Percentiles rank a stretch among this genome's conserved stretches.
These are phyloP conservation scores for Procavia capensis DNA, from an alignment of 2,113 vertebrate genomes.

Conservation along the genomic window DNA sequence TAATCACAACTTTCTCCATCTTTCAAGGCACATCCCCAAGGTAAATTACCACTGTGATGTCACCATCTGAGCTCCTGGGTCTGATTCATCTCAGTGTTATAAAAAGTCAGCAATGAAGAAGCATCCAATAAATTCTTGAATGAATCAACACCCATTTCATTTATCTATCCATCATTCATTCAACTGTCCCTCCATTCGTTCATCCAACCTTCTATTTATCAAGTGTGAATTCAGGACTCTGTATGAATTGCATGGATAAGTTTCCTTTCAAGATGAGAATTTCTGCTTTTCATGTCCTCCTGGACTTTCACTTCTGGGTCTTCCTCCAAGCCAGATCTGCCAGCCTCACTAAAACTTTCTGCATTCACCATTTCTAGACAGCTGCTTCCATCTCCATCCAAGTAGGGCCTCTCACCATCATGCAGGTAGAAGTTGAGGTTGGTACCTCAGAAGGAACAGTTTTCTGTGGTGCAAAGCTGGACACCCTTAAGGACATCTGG, in stretches of 20 bases:
- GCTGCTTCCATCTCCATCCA: not conserved
- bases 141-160: not conserved
- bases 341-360: not conserved
- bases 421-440: constrained; percentile 35
- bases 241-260: not conserved
- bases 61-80: not conserved
- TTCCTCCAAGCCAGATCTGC: not conserved
- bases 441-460: constrained; percentile 26
- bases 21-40: not conserved
- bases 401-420: constrained; percentile 9
- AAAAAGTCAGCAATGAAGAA: not conserved
- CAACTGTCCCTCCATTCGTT: not conserved
- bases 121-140: not conserved
- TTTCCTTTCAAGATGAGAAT: not conserved
- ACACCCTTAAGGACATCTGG: constrained; percentile 60
- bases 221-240: not conserved
- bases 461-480: constrained; percentile 40
- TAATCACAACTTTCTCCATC: not conserved
- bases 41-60: not conserved
- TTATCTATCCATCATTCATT: not conserved
- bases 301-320: not conserved
- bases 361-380: not conserved
- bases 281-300: not conserved
- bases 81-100: not conserved
- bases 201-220: not conserved